These are phyloP conservation scores for Eulemur rufifrons DNA, from an alignment of 2,113 vertebrate species.

Conservation along the genomic window DNA sequence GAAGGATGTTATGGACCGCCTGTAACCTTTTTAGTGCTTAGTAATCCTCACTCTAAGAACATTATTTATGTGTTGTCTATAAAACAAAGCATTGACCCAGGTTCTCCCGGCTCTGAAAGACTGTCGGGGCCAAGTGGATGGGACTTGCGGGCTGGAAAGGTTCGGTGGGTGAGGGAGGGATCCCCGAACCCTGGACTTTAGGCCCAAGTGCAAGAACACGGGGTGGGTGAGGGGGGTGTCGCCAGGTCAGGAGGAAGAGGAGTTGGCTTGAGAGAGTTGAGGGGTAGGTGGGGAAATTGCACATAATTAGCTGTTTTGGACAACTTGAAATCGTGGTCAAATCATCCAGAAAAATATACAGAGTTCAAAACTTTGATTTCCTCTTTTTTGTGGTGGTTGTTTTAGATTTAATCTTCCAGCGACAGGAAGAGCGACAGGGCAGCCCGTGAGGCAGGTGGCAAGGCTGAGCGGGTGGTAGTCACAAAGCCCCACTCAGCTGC, in stretches of 20 bases:
- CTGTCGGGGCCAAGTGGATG: background rate
- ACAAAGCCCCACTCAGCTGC: accelerated
- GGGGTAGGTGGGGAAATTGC: background rate
- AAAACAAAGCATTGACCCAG: conserved; percentile 45
- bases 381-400: background rate
- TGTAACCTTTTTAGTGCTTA: conserved; percentile 30
- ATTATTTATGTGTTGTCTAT: conserved; percentile 10
- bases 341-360: background rate
- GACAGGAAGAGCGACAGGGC: conserved; percentile 3
- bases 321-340: background rate
- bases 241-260: background rate
- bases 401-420: conserved; percentile 42
- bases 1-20: background rate
- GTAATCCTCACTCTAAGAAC: background rate
- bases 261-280: background rate
- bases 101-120: background rate
- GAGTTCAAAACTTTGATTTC: background rate
- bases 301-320: background rate
- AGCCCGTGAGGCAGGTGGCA: background rate
- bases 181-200: background rate
- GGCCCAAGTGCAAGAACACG: background rate
- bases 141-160: background rate
- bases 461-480: conserved; percentile 42
- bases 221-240: background rate
- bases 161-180: background rate